Evolutionary conservation across 2,797 vertebrate genomes (phyloP).

Genomic region (Emys orbicularis): DNA sequence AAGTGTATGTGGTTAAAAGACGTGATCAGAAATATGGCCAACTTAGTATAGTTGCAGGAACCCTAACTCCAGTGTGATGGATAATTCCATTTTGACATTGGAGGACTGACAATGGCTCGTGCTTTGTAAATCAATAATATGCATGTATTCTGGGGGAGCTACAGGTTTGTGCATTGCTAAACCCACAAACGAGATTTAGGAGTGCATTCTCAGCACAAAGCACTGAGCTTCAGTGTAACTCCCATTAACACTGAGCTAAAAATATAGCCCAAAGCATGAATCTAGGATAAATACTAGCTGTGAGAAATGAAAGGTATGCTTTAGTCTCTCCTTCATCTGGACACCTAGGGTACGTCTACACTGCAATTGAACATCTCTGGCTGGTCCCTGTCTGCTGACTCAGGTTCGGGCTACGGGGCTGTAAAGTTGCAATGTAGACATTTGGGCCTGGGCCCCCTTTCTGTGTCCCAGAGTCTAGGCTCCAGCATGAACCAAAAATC

Average conservation of each 20-base stretch:
- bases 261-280: slow-evolving; percentile 47
- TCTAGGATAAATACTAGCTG: slow-evolving; percentile 49
- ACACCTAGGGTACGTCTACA: not conserved
- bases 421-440: too few relatives aligned
- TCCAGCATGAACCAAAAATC: too few relatives aligned
- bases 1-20: not conserved
- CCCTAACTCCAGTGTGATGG: not conserved
- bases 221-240: slow-evolving; percentile 6
- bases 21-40: not conserved
- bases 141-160: not conserved
- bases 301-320: slow-evolving; percentile 27
- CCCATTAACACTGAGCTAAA: slow-evolving; percentile 45
- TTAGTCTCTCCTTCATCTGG: slow-evolving; percentile 42
- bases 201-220: slow-evolving; percentile 1
- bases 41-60: not conserved
- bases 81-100: not conserved
- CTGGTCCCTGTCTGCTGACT: too few relatives aligned
- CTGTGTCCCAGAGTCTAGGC: too few relatives aligned
- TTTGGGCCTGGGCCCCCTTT: too few relatives aligned
- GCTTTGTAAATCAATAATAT: slow-evolving; percentile 23
- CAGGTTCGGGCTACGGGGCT: too few relatives aligned
- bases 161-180: not conserved
- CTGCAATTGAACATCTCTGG: too few relatives aligned
- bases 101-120: not conserved
- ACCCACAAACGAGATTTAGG: slow-evolving; percentile 3